These are phyloP conservation scores for Tenthredo livida DNA, from an alignment of 2,888 invertebrate species.

Conservation along the genomic window DNA sequence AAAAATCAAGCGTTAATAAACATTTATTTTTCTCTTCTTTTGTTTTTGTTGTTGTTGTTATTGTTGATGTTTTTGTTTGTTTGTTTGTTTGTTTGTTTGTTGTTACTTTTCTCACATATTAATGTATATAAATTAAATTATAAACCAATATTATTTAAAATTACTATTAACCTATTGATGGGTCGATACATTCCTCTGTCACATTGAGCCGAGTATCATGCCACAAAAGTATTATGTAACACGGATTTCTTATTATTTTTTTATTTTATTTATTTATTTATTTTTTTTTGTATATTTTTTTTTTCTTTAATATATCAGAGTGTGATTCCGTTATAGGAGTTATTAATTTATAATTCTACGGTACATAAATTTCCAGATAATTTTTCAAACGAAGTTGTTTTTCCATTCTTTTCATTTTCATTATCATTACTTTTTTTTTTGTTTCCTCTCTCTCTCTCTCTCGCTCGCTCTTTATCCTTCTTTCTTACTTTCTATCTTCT, in stretches of 20 bases:
- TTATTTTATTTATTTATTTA: too few relatives aligned
- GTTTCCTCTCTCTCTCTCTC: slow-evolving; percentile 29
- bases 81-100: slow-evolving; percentile 30
- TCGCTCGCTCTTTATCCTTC: slow-evolving; percentile 49
- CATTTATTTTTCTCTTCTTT: not conserved
- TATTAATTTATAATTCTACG: slow-evolving; percentile 51
- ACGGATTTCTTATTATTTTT: slow-evolving; percentile 29
- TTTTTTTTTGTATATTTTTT: not conserved
- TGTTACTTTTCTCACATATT: slow-evolving; percentile 41
- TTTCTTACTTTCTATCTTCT: slow-evolving; percentile 47
- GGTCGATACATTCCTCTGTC: slow-evolving; percentile 50
- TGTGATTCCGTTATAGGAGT: slow-evolving; percentile 50
- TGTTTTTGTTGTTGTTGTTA: not conserved
- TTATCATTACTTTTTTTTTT: slow-evolving; percentile 44
- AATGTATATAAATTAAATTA: slow-evolving; percentile 73
- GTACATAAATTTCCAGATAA: slow-evolving; percentile 53
- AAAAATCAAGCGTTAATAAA: slow-evolving; percentile 36
- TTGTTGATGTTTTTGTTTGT: not conserved
- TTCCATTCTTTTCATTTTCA: slow-evolving; percentile 43
- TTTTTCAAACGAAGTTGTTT: slow-evolving; percentile 60
- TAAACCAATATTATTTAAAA: slow-evolving; percentile 69
- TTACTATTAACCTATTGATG: slow-evolving; percentile 63
- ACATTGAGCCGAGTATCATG: slow-evolving; percentile 53
- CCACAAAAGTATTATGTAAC: slow-evolving; percentile 48
- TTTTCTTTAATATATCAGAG: slow-evolving; percentile 38